Evolutionary conservation across 2,888 invertebrate species (phyloP).

Genomic region (Apantesis nais): DNA sequence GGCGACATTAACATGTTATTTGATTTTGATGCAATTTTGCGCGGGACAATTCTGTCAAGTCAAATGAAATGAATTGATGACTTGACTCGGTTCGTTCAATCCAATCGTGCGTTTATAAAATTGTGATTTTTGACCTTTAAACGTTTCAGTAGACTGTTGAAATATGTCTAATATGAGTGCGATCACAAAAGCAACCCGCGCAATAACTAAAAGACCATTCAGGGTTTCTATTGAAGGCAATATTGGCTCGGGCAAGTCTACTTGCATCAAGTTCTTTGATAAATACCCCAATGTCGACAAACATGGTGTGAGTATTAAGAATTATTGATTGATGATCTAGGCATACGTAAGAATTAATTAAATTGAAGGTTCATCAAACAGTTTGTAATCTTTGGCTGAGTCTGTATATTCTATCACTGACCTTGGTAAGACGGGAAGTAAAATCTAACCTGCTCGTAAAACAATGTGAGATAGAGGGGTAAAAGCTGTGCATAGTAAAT

Average conservation of each 20-base stretch:
- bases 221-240: conserved; percentile 92
- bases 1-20: not conserved
- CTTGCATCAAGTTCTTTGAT: conserved; percentile 90
- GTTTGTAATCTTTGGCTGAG: not conserved
- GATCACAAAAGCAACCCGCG: conserved; percentile 61
- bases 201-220: conserved; percentile 80
- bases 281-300: conserved; percentile 87
- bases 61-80: not conserved
- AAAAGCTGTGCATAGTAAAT: no score
- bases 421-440: not conserved
- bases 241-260: conserved; percentile 93
- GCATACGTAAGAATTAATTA: not conserved
- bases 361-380: not conserved
- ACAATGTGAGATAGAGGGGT: no score
- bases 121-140: not conserved
- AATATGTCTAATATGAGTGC: conserved; percentile 67
- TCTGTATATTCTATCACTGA: not conserved
- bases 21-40: not conserved
- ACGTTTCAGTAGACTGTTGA: not conserved
- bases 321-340: not conserved
- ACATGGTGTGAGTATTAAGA: conserved; percentile 70
- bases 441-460: not conserved
- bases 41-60: not conserved
- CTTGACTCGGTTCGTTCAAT: not conserved
- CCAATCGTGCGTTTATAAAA: not conserved